Conservation (phyloP, 1,140 invertebrate species). For the Danaus plexippus region DNA sequence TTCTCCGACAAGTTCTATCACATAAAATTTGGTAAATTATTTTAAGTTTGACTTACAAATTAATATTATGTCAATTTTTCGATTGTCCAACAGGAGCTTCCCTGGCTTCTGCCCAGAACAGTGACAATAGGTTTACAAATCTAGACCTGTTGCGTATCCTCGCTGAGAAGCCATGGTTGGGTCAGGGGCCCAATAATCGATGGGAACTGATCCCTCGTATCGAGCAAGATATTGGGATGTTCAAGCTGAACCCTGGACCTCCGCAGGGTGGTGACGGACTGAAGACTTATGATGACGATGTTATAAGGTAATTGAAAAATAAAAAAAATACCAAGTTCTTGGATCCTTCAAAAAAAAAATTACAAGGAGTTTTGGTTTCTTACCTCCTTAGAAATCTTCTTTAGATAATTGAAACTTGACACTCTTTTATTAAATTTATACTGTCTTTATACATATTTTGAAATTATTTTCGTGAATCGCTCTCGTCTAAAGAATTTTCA, state of each 20-base stretch:
- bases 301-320: slow-evolving; percentile 27
- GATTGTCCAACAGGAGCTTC: slow-evolving; percentile 28
- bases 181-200: slow-evolving; percentile 22
- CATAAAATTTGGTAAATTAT: not conserved
- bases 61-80: not conserved
- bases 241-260: slow-evolving; percentile 8
- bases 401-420: too few relatives aligned
- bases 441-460: too few relatives aligned
- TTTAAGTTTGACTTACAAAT: not conserved
- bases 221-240: slow-evolving; percentile 19
- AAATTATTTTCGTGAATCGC: too few relatives aligned
- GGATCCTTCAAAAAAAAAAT: not conserved
- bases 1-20: not conserved
- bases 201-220: slow-evolving; percentile 37
- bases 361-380: too few relatives aligned
- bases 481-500: too few relatives aligned
- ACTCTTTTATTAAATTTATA: too few relatives aligned
- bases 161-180: slow-evolving; percentile 40
- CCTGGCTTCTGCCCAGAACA: slow-evolving; percentile 27
- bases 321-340: not conserved
- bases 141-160: slow-evolving; percentile 45
- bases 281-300: slow-evolving; percentile 28
- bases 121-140: slow-evolving; percentile 29
- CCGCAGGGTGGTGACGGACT: slow-evolving; percentile 12
- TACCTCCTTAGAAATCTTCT: too few relatives aligned